Base-by-base conservation (phyloP, 2,797 vertebrate species). In the Erpetoichthys calabaricus region DNA sequence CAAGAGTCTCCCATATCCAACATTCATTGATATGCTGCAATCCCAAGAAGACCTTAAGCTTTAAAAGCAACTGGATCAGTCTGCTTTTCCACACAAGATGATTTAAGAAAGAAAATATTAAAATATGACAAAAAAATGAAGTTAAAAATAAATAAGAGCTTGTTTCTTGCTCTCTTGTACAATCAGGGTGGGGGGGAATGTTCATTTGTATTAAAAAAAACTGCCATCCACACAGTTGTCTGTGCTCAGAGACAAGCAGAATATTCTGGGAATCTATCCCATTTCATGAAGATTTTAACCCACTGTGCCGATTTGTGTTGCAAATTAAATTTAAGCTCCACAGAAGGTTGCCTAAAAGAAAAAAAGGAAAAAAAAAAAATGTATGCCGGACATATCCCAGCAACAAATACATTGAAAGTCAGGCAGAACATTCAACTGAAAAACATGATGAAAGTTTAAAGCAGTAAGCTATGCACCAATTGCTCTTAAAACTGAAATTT, bases 61-160 rank as follows among this genome's bases (percentile, higher is more conserved):
- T 46, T 59, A 7, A 5, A 43, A 51, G 5, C 25, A 42, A 44
- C 44, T n/a, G 25, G 10, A 6, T 45, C 44, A 47, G 41, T 45
- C 50, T 49, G 42, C 50, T 50, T 25, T 3, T 25, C 50, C 50
- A 58, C 50, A 8, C 47, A 58, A 50, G 49, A 53, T 44, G 45
- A 42, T 51, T 49, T 25, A 44, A 45, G 42, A 42, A 45, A 45
- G 45, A 58, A 56, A 64, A 63, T 6, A 6, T 51, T 51, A 9
- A 51, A 5, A 8, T 51, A 9, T 8, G 50, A 51, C 4, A 4
- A 9, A 9, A 51, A 51, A 51, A 51, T 25, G 25, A 25, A 25
- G 25, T 25, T 25, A 49, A 49, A 49, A 49, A 49, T 9, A 49
- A 49, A 49, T 49, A 6, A 9, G 25, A 25, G 25, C 25, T 25